Percentiles rank a stretch among this genome's conserved stretches.
phyloP scores from a whole-genome alignment of 2,113 vertebrate species.

The Thomomys bottae region DNA sequence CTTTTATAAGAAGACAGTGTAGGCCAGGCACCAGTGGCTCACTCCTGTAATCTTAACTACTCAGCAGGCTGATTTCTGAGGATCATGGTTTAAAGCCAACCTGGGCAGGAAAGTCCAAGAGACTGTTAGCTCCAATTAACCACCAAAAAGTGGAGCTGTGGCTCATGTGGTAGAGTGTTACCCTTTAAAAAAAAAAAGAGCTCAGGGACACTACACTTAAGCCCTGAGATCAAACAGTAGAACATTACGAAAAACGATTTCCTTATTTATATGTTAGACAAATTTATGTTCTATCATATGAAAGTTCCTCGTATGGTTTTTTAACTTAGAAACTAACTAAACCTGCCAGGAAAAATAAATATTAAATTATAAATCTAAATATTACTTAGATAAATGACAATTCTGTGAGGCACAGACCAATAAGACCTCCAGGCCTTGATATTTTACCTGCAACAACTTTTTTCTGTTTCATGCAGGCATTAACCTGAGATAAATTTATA shows the following conservation, averaged over 20 bases:
- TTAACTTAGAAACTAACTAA: slow-evolving; percentile 15
- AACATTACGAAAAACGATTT: background rate
- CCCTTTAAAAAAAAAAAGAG: no score
- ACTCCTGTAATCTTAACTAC: no score
- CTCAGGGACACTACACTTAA: no score
- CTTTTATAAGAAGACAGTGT: background rate
- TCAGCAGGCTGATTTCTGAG: no score
- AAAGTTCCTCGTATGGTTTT: slow-evolving; percentile 9
- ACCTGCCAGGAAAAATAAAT: slow-evolving; percentile 17
- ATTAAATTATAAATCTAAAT: slow-evolving; percentile 44
- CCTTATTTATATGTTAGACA: slow-evolving; percentile 21
- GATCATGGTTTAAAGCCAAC: no score
- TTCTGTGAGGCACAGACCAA: background rate
- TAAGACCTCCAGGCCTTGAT: background rate
- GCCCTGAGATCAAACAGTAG: no score
- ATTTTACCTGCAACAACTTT: background rate
- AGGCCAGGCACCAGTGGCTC: background rate
- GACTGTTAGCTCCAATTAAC: no score
- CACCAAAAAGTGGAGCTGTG: no score
- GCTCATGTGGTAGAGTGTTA: no score
- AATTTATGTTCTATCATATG: background rate
- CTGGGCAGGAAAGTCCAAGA: no score
- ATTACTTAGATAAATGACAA: background rate
- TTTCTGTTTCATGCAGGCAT: background rate
- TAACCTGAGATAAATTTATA: slow-evolving; percentile 3